Evolutionary conservation across 2,888 invertebrate genomes (phyloP), one percentile per base, ranked within the genome.

Genomic region (Caradrina kadenii): DNA sequence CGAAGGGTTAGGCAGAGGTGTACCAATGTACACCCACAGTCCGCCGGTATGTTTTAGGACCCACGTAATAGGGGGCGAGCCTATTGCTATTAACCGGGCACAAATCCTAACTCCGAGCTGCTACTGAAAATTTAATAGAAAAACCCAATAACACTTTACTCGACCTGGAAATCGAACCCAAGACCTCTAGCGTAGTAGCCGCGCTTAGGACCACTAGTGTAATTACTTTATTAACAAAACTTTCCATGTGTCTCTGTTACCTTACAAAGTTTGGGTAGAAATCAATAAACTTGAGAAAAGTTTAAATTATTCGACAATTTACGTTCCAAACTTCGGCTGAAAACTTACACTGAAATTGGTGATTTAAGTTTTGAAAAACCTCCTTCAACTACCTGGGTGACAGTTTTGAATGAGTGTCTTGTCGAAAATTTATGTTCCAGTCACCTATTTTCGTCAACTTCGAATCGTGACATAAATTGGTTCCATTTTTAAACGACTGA

Each of bases 291-390:
- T 76, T 31, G 17, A 15, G 35, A 15, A 42, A 77, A 72, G 50
- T 77, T 76, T 53, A 63, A 65, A 75, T 66, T 48, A 65, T 63
- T 64, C 55, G 49, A 67, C 63, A 67, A 67, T 60, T 77, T 63
- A 72, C 45, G 15, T 72, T 60, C 15, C 31, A 19, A 72, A 63
- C 45, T 72, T 54, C 8, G 19, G 11, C 21, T 1, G 17, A 6
- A 7, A 62, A 70, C 21, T 76, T 66, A 49, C 13, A 66, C 2
- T 21, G 50, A 19, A 42, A 73, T 67, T 63, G 42, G 62, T 67
- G 63, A 60, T 77, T 63, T 26, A 63, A 59, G 77, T 76, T 72
- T 59, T 48, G 59, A 60, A 66, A 77, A 73, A 67, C 63, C 77
- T 76, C 42, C 6, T 62, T 48, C 8, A 48, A 67, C 21, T 59